A percentile compares a stretch with the other conserved stretches of the same genome.
Evolutionary conservation across 2,113 vertebrate species (phyloP).

Genomic region (Phalacrocorax pelagicus): DNA sequence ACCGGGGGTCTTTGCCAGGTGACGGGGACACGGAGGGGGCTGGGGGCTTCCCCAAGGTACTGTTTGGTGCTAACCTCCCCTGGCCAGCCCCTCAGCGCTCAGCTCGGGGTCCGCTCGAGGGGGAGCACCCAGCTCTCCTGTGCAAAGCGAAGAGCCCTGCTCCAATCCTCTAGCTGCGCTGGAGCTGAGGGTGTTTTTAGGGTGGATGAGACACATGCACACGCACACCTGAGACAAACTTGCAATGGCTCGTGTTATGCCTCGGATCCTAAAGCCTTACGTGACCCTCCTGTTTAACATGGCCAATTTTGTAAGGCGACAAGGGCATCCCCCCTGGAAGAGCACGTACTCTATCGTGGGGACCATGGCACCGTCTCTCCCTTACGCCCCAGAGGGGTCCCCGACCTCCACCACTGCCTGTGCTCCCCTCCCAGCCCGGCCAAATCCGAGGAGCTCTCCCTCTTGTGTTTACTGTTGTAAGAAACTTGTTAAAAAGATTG

Average conservation of each 20-base stretch:
- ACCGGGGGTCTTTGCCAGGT: fast-evolving
- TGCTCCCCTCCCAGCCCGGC: background rate
- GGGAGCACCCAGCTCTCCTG: background rate
- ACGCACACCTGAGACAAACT: background rate
- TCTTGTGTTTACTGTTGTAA: slow-evolving; percentile 41
- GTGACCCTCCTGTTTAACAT: background rate
- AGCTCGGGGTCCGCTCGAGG: background rate
- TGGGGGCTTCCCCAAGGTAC: background rate
- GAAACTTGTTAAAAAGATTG: slow-evolving; percentile 1
- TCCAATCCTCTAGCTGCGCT: background rate
- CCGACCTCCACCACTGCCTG: background rate
- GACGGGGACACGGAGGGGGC: fast-evolving
- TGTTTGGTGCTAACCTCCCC: slow-evolving; percentile 17
- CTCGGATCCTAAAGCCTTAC: slow-evolving; percentile 14
- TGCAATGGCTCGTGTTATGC: fast-evolving
- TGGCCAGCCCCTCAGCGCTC: background rate
- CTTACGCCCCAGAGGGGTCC: background rate
- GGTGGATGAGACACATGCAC: background rate
- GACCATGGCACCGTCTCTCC: background rate
- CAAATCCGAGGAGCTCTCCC: background rate
- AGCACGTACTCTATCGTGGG: background rate
- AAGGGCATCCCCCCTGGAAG: background rate
- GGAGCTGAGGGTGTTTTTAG: background rate
- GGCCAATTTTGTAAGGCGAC: background rate
- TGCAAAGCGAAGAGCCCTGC: background rate